phyloP scores from a whole-genome alignment of 2,113 vertebrate species.

The Microcebus ravelobensis region DNA sequence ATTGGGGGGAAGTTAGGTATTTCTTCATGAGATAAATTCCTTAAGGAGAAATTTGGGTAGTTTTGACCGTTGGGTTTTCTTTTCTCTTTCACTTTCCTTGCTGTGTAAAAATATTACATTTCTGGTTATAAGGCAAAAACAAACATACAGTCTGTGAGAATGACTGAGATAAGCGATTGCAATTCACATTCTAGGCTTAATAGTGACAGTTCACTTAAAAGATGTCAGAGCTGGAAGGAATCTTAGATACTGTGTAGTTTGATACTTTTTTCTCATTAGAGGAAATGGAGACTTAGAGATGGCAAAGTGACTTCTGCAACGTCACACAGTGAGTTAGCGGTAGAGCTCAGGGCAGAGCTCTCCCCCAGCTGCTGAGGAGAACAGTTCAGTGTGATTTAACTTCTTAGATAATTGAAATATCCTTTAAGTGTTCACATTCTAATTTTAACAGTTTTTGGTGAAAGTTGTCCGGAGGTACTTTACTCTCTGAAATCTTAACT shows the following conservation, averaged over 20 bases:
- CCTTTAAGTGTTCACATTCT: neutral
- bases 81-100: conserved; percentile 20
- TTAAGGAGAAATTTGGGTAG: neutral
- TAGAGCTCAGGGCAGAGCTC: neutral
- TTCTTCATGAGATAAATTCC: conserved; percentile 47
- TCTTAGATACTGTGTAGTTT: neutral
- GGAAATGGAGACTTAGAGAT: neutral
- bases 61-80: conserved; percentile 29
- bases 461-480: neutral
- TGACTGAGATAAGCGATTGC: neutral
- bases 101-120: neutral
- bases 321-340: neutral
- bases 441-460: neutral
- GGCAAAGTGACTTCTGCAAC: neutral
- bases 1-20: neutral
- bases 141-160: neutral
- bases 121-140: neutral
- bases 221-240: neutral
- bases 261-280: neutral
- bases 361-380: neutral
- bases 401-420: neutral
- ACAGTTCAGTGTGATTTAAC: neutral
- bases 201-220: neutral
- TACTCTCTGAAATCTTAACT: neutral
- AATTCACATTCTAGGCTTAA: neutral